phyloP scores from a whole-genome alignment of 2,888 invertebrate genomes.

The Acleris sparsana region DNA sequence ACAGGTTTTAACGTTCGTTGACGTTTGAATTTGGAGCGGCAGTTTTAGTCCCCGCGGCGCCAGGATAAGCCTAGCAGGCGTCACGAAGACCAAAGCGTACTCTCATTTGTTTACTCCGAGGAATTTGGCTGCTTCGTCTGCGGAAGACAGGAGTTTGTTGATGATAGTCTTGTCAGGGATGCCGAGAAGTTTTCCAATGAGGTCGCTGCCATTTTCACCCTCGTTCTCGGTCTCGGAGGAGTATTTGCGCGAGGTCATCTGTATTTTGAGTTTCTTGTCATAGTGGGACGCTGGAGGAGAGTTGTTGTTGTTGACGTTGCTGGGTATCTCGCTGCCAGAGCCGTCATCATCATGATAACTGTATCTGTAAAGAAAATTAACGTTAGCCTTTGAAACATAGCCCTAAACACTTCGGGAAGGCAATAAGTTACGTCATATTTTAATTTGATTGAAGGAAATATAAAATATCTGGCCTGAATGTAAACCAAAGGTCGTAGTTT shows the following conservation, averaged over 20 bases:
- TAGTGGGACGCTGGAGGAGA: slow-evolving; percentile 82
- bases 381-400: slow-evolving; percentile 1
- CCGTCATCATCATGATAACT: slow-evolving; percentile 75
- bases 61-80: slow-evolving; percentile 74
- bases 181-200: slow-evolving; percentile 95
- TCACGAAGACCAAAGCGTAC: slow-evolving; percentile 81
- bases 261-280: slow-evolving; percentile 79
- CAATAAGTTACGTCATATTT: too few relatives aligned
- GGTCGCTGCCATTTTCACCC: slow-evolving; percentile 86
- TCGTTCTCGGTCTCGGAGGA: slow-evolving; percentile 78
- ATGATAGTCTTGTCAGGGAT: slow-evolving; percentile 93
- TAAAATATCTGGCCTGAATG: too few relatives aligned
- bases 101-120: slow-evolving; percentile 91
- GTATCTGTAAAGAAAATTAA: slow-evolving; percentile 55
- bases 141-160: slow-evolving; percentile 91
- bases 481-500: too few relatives aligned
- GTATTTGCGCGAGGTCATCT: slow-evolving; percentile 78
- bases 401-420: neutral
- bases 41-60: slow-evolving; percentile 77
- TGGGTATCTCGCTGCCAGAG: slow-evolving; percentile 75
- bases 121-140: slow-evolving; percentile 94
- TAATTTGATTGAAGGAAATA: too few relatives aligned
- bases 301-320: slow-evolving; percentile 81
- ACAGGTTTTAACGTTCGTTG: slow-evolving; percentile 47
- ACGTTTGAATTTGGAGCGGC: slow-evolving; percentile 50